Conservation (phyloP, 2,888 invertebrate species). For the Plagodis pulveraria region DNA sequence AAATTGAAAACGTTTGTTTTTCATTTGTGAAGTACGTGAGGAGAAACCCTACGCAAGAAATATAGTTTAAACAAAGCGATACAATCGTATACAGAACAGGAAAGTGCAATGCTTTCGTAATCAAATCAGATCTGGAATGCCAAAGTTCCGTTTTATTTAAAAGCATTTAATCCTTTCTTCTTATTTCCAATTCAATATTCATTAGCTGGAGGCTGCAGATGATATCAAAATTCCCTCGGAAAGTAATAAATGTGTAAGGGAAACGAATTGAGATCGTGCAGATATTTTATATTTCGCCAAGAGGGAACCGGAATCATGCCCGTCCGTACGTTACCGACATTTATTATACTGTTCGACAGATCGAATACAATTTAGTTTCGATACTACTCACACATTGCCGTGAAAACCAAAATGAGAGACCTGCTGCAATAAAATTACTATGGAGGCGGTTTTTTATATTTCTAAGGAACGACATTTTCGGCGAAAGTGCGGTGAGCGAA, state of each 20-base stretch:
- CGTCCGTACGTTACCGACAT: conserved; percentile 36
- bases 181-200: conserved; percentile 21
- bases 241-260: conserved; percentile 51
- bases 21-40: conserved; percentile 13
- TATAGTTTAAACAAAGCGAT: conserved; percentile 7
- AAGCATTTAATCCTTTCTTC: conserved; percentile 13
- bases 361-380: conserved; percentile 36
- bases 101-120: conserved; percentile 13
- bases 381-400: conserved; percentile 9
- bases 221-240: conserved; percentile 37
- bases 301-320: conserved; percentile 41
- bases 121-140: conserved; percentile 15
- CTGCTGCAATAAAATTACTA: conserved; percentile 17
- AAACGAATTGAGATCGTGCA: conserved; percentile 57
- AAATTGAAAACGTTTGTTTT: conserved; percentile 41
- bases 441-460: conserved; percentile 32
- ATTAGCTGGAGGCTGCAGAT: conserved; percentile 34
- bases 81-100: conserved; percentile 11
- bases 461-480: conserved; percentile 40
- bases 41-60: conserved; percentile 2
- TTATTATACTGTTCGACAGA: conserved; percentile 43
- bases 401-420: conserved; percentile 18
- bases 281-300: conserved; percentile 56
- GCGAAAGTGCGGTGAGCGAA: conserved; percentile 51
- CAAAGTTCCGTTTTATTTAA: conserved; percentile 2